Base-by-base conservation (phyloP, 2,888 invertebrate genomes). In the Plagodis pulveraria region DNA sequence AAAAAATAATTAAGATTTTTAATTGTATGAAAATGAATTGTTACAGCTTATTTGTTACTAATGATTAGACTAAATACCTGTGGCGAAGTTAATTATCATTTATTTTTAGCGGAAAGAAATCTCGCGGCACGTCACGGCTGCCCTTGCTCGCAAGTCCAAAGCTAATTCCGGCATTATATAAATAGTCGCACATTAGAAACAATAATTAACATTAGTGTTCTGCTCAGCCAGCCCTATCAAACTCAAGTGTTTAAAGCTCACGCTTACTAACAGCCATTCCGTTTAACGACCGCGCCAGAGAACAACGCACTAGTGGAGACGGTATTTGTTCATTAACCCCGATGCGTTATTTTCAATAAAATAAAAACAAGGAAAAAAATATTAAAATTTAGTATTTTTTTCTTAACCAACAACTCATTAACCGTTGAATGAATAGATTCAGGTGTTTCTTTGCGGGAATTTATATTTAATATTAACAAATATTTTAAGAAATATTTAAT, bases 171-270 rank as follows among this genome's bases (percentile, higher is more conserved):
- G 35, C 8, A 35, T 49, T 47, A 35, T 12, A 32, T 49, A 54
- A 35, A 48, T 42, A 48, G 48, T 33, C 32, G 36, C 35, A 32
- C 44, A 33, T 41, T 49, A 55, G 8, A 55, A 59, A 57, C 51
- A 47, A 62, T 57, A 65, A 67, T 63, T 63, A 65, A 51, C 44
- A 47, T 58, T 52, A 57, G 59, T 58, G 55, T 49, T 50, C 48
- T 53, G 58, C 41, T 49, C 46, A 57, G 52, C 46, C 38, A 51
- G 47, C 54, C 56, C 53, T 50, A 55, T 65, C 63, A 67, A 63
- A 63, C 36, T 50, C 47, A 42, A 58, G 62, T 60, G 67, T 65
- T 67, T 65, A 65, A 55, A 58, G 50, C 48, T 52, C 56, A 57
- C 57, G 54, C 58, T 50, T 45, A 53, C 55, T 60, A 46, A 62